Evolutionary conservation across 2,888 invertebrate genomes (phyloP).

Genomic region (Crematogaster levior): DNA sequence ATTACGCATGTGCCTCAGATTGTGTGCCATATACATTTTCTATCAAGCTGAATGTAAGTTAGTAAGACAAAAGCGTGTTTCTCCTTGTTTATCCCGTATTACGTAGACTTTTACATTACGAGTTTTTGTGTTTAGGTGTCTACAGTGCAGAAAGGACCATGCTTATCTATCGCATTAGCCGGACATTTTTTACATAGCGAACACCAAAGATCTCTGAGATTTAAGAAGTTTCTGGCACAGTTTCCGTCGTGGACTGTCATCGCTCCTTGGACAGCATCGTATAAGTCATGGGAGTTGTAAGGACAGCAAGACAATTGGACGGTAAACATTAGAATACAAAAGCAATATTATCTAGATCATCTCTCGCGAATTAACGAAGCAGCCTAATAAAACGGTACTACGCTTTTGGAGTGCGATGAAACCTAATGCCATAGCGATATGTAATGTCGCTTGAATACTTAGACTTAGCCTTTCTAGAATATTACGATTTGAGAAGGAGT

Average conservation of each 20-base stretch:
- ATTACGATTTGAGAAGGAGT: not conserved
- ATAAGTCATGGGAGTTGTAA: conserved; percentile 88
- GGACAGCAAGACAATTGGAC: not conserved
- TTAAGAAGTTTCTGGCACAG: conserved; percentile 87
- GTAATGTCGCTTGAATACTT: conserved; percentile 62
- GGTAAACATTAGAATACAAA: conserved; percentile 19
- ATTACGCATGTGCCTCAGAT: conserved; percentile 89
- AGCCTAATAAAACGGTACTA: conserved; percentile 57
- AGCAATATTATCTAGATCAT: conserved; percentile 36
- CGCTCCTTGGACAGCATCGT: conserved; percentile 90
- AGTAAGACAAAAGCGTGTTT: not conserved
- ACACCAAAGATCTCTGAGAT: conserved; percentile 86
- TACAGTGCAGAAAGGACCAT: conserved; percentile 82
- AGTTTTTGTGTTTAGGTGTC: conserved; percentile 83
- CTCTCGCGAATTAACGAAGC: conserved; percentile 35
- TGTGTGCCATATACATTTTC: conserved; percentile 88
- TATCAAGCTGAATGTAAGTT: conserved; percentile 88
- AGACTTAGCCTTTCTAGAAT: conserved; percentile 44
- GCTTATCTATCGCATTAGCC: conserved; percentile 88
- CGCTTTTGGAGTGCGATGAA: conserved; percentile 23
- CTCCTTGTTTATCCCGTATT: not conserved
- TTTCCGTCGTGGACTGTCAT: conserved; percentile 90
- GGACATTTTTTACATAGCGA: conserved; percentile 88
- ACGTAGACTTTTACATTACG: not conserved
- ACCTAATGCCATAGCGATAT: conserved; percentile 51